Conservation (phyloP, 2,797 vertebrate species). For the Selene dorsalis region DNA sequence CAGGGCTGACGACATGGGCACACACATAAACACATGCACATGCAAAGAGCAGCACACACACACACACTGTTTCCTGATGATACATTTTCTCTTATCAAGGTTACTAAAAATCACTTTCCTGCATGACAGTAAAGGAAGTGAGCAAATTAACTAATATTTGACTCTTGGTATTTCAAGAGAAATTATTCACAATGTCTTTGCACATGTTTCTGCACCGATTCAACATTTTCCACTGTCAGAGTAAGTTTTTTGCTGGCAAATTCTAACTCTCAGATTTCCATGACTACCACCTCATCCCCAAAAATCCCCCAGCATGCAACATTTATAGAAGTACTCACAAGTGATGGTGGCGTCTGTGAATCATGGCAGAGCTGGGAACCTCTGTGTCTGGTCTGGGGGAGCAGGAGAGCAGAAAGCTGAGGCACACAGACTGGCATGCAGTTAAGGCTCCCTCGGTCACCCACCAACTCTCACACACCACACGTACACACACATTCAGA, state of each 20-base stretch:
- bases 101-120: neutral
- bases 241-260: neutral
- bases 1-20: conserved; percentile 15
- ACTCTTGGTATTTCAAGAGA: neutral
- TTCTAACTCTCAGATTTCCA: neutral
- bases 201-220: neutral
- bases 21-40: conserved; percentile 24
- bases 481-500: conserved; percentile 29
- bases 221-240: conserved; percentile 1
- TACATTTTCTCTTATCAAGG: no score
- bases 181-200: neutral
- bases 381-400: conserved; percentile 72
- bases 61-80: neutral
- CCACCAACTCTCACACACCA: conserved; percentile 53
- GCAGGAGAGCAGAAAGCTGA: conserved; percentile 65
- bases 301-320: conserved; percentile 66
- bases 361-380: conserved; percentile 82
- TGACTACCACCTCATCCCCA: neutral
- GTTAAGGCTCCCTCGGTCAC: conserved; percentile 39
- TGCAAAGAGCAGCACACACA: conserved; percentile 5
- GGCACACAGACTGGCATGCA: conserved; percentile 49
- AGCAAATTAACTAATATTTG: neutral
- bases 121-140: neutral
- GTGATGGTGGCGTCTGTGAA: conserved; percentile 87
- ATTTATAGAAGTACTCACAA: conserved; percentile 89